Evolutionary conservation across 2,113 vertebrate genomes (phyloP), one percentile per base, ranked within the genome.

Genomic region (Oxyruncus cristatus): DNA sequence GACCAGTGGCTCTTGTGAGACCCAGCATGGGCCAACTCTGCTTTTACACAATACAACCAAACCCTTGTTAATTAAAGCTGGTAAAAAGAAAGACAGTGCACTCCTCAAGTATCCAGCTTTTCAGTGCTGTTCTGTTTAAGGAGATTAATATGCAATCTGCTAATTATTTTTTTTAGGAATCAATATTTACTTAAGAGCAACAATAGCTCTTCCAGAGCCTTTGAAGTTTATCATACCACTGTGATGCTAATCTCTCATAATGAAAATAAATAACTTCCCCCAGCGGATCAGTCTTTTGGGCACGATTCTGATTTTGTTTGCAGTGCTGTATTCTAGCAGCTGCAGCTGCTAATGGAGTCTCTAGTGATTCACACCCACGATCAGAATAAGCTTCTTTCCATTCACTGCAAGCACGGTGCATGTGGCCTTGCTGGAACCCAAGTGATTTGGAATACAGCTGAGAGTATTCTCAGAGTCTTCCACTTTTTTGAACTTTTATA

Each of bases 221-320:
- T 93, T 90, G 66, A 82, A 88, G 42, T 95, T 82, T 93, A 93
- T 93, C 47, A n/a, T 63, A 63, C 17, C 14, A n/a, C 28, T 56
- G 70, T 55, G 63, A 88, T 5, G 7, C 39, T 92, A 85, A 92
- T 83, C 23, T 76, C 42, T 71, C 33, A 28, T 94, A 85, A 95
- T 92, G 82, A 92, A 88, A 94, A 85, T 55, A 86, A 96, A 90
- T 92, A 56, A 58, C 24, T 83, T 85, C 46, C 63, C 42, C 56
- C 37, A 37, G 90, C 88, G 56, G 75, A 93, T 83, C 67, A 76
- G 22, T 58, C 75, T 85, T 88, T 42, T 62, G 76, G 72, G 42
- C 59, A 33, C 5, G 44, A 90, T 92, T 86, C 78, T 26, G 50
- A 50, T 83, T 56, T 63, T 68, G 7, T 53, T 83, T 41, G 18